These are phyloP conservation scores for Laodelphax striatellus DNA, from an alignment of 1,140 invertebrate genomes.

Conservation along the genomic window DNA sequence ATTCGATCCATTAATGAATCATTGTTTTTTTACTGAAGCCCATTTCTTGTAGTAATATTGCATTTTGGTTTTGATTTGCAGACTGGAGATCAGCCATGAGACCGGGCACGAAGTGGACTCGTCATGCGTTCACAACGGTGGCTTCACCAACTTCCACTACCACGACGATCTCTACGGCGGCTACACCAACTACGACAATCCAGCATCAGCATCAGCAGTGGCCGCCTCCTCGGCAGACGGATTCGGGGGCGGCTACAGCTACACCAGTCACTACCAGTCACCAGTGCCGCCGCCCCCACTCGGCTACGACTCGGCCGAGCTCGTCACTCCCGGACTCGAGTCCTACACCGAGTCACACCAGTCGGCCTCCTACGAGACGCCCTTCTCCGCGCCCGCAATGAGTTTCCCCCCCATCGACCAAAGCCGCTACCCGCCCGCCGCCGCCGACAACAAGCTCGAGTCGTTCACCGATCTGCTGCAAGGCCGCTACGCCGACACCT, in stretches of 20 bases:
- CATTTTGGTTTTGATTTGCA: neutral
- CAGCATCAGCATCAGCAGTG: constrained; percentile 22
- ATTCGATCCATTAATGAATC: no score
- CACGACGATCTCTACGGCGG: constrained; percentile 5
- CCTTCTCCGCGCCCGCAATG: neutral
- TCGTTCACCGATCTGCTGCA: constrained; percentile 53
- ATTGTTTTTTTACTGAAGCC: no score
- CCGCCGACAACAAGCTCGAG: constrained; percentile 34
- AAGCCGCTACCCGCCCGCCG: neutral
- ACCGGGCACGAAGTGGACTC: constrained; percentile 44
- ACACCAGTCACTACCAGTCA: constrained; percentile 14
- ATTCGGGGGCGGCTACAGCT: constrained; percentile 27
- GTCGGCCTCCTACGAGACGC: constrained; percentile 4
- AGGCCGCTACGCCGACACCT: constrained; percentile 38
- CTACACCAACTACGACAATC: neutral
- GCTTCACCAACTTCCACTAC: constrained; percentile 53
- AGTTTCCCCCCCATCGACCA: neutral
- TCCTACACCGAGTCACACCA: constrained; percentile 3
- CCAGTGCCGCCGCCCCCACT: neutral
- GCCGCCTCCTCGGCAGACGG: constrained; percentile 22
- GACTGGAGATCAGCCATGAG: constrained; percentile 19
- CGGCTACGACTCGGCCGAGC: constrained; percentile 3
- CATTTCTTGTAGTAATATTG: no score
- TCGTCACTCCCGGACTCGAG: constrained; percentile 2
- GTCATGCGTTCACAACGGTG: constrained; percentile 42